Base-by-base conservation (phyloP, 2,888 invertebrate genomes). In the Luperina testacea region DNA sequence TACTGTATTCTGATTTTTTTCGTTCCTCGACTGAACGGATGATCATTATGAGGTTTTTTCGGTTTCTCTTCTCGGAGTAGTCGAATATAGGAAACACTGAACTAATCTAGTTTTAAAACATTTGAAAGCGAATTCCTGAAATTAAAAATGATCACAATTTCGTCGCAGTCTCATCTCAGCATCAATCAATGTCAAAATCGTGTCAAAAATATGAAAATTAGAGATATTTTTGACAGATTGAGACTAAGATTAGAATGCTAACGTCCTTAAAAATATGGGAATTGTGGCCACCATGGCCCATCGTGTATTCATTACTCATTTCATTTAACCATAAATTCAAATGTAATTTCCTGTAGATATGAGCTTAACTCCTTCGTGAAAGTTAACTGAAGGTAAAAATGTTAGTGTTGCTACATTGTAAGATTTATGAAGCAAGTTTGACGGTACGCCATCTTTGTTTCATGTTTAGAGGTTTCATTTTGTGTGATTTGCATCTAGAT, bases 281-380 rank as follows among this genome's bases (percentile, higher is more conserved):
- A 51, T 51, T 51, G 32, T 67, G 20, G 51, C 61, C n/a, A 69
- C 24, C 45, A 38, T 2, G 17, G 38, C 15, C 48, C 57, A 83
- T 57, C 20, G 6, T 20, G 5, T 68, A 72, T 77, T 82, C 78
- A 72, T 72, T 32, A 61, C 45, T 42, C 11, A 65, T 57, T 72
- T 67, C 15, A 70, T 84, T 17, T 27, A n/a, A 48, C 20, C 71
- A n/a, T 69, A 61, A 77, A 85, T 75, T 81, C 67, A 77, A 85
- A 85, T 74, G 81, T 74, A 65, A 85, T 77, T 72, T 75, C 45
- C 64, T 48, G 6, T 8, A 61, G 45, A 53, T 72, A 73, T 71
- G 32, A 61, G 45, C 67, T 67, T 84, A 80, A 53, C 67, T 57
- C 2, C 5, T 0, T 64, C 59, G 20, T 77, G 57, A 77, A 85